Evolutionary conservation across 2,113 vertebrate genomes (phyloP).

Genomic region (Taxidea taxus): DNA sequence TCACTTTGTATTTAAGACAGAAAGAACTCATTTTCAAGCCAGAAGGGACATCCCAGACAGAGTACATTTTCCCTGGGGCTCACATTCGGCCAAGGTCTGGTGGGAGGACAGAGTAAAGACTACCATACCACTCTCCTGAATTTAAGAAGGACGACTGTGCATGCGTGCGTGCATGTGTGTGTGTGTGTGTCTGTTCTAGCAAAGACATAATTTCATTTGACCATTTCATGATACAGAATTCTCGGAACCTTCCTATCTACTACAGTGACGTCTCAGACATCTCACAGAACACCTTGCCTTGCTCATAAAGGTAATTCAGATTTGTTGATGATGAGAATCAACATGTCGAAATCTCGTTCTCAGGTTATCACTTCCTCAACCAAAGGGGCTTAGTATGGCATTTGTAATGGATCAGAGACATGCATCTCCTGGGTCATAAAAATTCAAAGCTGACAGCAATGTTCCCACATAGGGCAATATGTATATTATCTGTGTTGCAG

Average conservation of each 20-base stretch:
- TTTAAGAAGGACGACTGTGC: not conserved
- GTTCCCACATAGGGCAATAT: accelerated
- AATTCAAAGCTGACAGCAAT: not conserved
- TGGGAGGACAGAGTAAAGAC: not conserved
- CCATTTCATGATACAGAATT: not conserved
- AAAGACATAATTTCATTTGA: not conserved
- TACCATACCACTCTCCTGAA: not conserved
- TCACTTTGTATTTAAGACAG: not conserved
- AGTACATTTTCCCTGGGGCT: not conserved
- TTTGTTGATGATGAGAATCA: not conserved
- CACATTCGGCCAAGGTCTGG: not conserved
- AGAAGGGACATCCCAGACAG: not conserved
- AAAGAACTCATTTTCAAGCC: not conserved
- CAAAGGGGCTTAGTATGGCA: not conserved
- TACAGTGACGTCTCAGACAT: not conserved
- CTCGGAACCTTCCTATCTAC: not conserved
- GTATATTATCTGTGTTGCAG: not conserved
- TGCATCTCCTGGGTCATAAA: not conserved
- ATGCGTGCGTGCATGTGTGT: too few relatives aligned
- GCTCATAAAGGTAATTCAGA: not conserved
- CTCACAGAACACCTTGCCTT: not conserved
- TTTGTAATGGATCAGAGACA: not conserved
- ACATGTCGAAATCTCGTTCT: not conserved
- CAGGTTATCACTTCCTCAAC: not conserved
- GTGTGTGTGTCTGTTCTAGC: not conserved